These are phyloP conservation scores for Piscicola geometra DNA, from an alignment of 2,888 invertebrate genomes.

Conservation along the genomic window DNA sequence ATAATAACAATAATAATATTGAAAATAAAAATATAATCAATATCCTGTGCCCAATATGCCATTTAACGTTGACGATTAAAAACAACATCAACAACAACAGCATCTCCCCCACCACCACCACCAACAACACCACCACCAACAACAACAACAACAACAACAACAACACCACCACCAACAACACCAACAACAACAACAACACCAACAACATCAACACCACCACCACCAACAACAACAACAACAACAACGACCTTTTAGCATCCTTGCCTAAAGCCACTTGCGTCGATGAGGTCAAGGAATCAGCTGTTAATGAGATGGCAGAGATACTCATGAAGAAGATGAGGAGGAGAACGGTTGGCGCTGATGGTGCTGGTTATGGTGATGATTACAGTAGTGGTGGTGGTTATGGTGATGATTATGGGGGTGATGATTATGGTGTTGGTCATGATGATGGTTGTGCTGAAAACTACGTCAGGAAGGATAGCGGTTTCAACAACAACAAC, in stretches of 20 bases:
- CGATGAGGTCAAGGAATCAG: constrained; percentile 3
- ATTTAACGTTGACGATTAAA: too few relatives aligned
- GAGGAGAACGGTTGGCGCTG: not conserved
- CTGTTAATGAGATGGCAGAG: constrained; percentile 30
- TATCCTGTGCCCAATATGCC: too few relatives aligned
- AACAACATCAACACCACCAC: not conserved
- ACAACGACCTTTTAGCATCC: not conserved
- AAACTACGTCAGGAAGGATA: not conserved
- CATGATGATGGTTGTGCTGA: not conserved
- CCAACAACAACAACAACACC: not conserved
- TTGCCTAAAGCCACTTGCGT: not conserved
- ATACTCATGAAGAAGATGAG: constrained; percentile 25
- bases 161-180: not conserved
- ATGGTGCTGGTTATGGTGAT: not conserved
- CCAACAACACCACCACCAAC: too few relatives aligned
- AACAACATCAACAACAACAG: not conserved
- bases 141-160: not conserved
- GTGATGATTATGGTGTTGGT: not conserved
- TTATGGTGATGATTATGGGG: not conserved
- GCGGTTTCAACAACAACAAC: too few relatives aligned
- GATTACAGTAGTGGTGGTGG: not conserved
- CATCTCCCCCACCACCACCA: not conserved
- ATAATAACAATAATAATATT: too few relatives aligned
- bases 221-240: not conserved
- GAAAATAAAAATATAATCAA: too few relatives aligned